phyloP scores from a whole-genome alignment of 1,140 invertebrate genomes.

The Idris sp. region DNA sequence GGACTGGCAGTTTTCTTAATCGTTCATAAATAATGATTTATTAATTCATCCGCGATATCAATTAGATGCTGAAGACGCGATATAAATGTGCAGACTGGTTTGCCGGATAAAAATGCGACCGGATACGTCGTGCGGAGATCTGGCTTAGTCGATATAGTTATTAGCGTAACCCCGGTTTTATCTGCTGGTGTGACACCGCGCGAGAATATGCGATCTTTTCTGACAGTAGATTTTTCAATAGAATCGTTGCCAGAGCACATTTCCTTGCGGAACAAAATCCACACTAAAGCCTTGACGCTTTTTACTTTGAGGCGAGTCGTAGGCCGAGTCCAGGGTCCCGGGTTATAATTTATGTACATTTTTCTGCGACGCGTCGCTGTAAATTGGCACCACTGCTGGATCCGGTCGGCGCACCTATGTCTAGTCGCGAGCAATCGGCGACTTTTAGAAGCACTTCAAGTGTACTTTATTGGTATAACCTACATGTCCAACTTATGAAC shows the following conservation, averaged over 20 bases:
- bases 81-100: constrained; percentile 35
- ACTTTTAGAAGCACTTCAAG: constrained; percentile 72
- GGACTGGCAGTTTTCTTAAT: no score
- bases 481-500: constrained; percentile 65
- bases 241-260: constrained; percentile 22
- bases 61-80: constrained; percentile 9
- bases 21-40: constrained; percentile 26
- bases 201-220: constrained; percentile 6
- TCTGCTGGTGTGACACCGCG: constrained; percentile 21
- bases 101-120: constrained; percentile 29
- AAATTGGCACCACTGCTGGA: constrained; percentile 25
- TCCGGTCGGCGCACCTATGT: constrained; percentile 42
- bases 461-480: constrained; percentile 73
- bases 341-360: constrained; percentile 36
- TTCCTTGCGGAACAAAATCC: constrained; percentile 8
- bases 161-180: constrained; percentile 32
- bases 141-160: constrained; percentile 37
- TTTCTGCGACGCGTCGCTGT: constrained; percentile 25
- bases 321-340: constrained; percentile 7
- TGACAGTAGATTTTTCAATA: constrained; percentile 37
- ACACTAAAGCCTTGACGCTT: no score
- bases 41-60: constrained; percentile 11
- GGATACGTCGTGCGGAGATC: constrained; percentile 30
- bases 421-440: constrained; percentile 62
- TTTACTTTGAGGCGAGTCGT: constrained; percentile 15